phyloP scores from a whole-genome alignment of 2,888 invertebrate species.

The Empis stercorea region DNA sequence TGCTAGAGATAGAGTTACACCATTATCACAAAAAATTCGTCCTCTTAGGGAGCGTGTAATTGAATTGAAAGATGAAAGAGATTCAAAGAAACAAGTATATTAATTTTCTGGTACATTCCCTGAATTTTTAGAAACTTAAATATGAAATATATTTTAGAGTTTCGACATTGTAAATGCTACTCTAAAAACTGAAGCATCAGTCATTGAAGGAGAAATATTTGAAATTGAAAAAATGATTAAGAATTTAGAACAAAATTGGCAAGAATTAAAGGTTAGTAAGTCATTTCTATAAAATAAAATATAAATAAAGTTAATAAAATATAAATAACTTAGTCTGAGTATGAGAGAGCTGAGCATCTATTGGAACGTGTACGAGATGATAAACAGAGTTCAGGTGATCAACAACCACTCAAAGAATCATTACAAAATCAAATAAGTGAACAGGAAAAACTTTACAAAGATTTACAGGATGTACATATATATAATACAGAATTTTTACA shows the following conservation, averaged over 20 bases:
- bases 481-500: too few species aligned
- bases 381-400: slow-evolving; percentile 2
- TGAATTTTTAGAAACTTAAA: too few species aligned
- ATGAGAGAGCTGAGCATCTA: slow-evolving; percentile 14
- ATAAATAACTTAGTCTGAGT: slow-evolving; percentile 8
- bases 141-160: background rate
- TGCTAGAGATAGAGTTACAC: slow-evolving; percentile 14
- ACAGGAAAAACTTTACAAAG: slow-evolving; percentile 11
- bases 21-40: slow-evolving; percentile 14
- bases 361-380: slow-evolving; percentile 15
- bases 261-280: slow-evolving; percentile 12
- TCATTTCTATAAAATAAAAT: background rate
- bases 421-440: slow-evolving; percentile 15
- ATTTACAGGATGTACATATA: slow-evolving; percentile 12
- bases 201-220: background rate
- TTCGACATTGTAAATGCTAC: background rate
- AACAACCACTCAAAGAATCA: slow-evolving; percentile 13
- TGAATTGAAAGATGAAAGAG: slow-evolving; percentile 15
- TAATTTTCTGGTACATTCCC: too few species aligned
- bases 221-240: background rate
- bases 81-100: slow-evolving; percentile 16
- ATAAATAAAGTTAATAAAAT: background rate
- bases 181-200: background rate
- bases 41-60: slow-evolving; percentile 13
- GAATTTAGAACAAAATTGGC: slow-evolving; percentile 5